These are phyloP conservation scores for Scaptomyza polygonia DNA, from an alignment of 2,888 invertebrate species.

Conservation along the genomic window DNA sequence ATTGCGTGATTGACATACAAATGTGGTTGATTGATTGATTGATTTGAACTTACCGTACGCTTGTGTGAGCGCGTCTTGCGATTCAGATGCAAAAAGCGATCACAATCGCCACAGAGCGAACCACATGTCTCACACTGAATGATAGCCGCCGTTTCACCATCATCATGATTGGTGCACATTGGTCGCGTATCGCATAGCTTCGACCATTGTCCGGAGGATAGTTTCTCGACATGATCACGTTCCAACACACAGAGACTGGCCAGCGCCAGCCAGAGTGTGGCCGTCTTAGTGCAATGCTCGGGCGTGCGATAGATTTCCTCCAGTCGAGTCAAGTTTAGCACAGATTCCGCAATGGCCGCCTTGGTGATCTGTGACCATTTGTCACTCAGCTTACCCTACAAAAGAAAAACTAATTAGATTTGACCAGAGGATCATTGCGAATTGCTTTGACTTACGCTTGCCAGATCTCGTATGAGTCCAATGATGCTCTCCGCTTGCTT, in stretches of 20 bases:
- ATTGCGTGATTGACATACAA: too few species aligned
- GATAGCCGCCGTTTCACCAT: slow-evolving; percentile 95
- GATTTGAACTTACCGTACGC: slow-evolving; percentile 84
- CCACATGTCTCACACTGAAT: slow-evolving; percentile 96
- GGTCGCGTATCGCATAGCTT: slow-evolving; percentile 88
- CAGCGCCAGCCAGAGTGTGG: slow-evolving; percentile 95
- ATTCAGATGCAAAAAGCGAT: slow-evolving; percentile 96
- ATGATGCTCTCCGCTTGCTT: slow-evolving; percentile 95
- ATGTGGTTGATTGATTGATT: neutral
- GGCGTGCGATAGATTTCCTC: slow-evolving; percentile 91
- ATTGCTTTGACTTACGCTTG: slow-evolving; percentile 88
- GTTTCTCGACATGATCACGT: slow-evolving; percentile 93
- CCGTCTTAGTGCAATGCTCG: slow-evolving; percentile 91
- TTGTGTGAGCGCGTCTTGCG: slow-evolving; percentile 93
- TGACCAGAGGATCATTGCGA: neutral
- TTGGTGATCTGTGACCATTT: slow-evolving; percentile 95
- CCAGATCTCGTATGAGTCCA: slow-evolving; percentile 95
- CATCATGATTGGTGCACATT: slow-evolving; percentile 98
- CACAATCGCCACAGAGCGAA: slow-evolving; percentile 97
- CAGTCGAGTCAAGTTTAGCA: slow-evolving; percentile 92
- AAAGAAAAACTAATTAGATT: slow-evolving; percentile 7
- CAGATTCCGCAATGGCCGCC: slow-evolving; percentile 93
- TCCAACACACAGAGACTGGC: slow-evolving; percentile 97
- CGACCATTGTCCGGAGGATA: slow-evolving; percentile 92
- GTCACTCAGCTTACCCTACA: slow-evolving; percentile 92